Percentiles rank a stretch among this genome's conserved stretches.
Conservation (phyloP, 2,888 invertebrate species). For the Gerris lacustris region DNA sequence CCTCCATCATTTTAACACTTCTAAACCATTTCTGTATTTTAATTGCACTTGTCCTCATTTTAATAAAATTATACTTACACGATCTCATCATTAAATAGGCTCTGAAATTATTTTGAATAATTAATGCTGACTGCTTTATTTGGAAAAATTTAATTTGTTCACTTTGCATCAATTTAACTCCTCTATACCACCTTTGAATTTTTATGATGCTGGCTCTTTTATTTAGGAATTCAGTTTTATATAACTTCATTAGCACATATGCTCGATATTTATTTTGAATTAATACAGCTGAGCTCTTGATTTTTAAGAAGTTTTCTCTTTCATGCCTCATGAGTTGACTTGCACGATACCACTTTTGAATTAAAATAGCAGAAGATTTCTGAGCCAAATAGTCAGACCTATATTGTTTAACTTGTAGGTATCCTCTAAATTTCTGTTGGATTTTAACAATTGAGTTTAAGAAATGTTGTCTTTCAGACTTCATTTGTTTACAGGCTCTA, state of each 20-base stretch:
- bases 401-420: not conserved
- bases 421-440: slow-evolving; percentile 36
- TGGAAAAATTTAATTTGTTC: slow-evolving; percentile 3
- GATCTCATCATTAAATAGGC: not conserved
- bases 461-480: slow-evolving; percentile 35
- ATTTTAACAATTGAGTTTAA: slow-evolving; percentile 36
- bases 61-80: slow-evolving; percentile 27
- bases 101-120: not conserved
- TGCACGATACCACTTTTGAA: slow-evolving; percentile 45
- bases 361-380: slow-evolving; percentile 32
- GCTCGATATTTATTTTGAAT: slow-evolving; percentile 16
- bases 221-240: not conserved
- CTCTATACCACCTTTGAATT: not conserved
- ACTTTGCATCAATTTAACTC: not conserved
- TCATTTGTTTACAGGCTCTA: slow-evolving; percentile 27
- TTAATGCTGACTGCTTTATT: not conserved
- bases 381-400: not conserved
- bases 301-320: slow-evolving; percentile 25
- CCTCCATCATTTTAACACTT: slow-evolving; percentile 34
- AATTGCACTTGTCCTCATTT: slow-evolving; percentile 38
- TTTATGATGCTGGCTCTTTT: not conserved
- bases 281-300: not conserved
- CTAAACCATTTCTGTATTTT: slow-evolving; percentile 45
- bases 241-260: slow-evolving; percentile 32
- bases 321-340: slow-evolving; percentile 32